Conservation (phyloP, 2,797 vertebrate genomes). For the Urocyon cinereoargenteus region DNA sequence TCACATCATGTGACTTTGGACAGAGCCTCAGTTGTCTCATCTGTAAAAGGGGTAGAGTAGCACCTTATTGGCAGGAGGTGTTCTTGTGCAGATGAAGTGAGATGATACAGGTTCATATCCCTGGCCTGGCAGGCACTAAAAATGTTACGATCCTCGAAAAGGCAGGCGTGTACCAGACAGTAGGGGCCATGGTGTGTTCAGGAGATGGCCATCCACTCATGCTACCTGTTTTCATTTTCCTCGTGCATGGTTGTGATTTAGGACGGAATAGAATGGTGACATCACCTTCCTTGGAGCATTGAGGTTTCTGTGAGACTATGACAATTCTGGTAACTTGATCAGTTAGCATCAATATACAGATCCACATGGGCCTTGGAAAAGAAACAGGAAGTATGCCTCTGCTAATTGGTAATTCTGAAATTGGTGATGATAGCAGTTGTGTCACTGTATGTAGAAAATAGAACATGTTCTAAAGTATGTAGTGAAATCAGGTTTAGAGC, state of each 20-base stretch:
- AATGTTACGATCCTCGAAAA: neutral
- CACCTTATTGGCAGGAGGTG: neutral
- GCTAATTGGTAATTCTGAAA: neutral
- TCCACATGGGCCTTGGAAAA: neutral
- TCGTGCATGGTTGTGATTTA: neutral
- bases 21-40: neutral
- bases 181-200: neutral
- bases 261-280: neutral
- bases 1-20: neutral
- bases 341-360: neutral
- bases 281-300: neutral
- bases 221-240: neutral
- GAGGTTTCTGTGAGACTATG: neutral
- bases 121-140: neutral
- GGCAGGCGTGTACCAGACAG: neutral
- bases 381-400: neutral
- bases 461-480: neutral
- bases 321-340: neutral
- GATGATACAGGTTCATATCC: neutral
- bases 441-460: neutral
- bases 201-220: neutral
- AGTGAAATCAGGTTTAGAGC: neutral
- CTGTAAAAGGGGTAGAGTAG: neutral
- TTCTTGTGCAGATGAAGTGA: neutral
- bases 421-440: neutral